Evolutionary conservation across 2,113 vertebrate genomes (phyloP), one percentile per base, ranked within the genome.

Genomic region (Rynchops niger): DNA sequence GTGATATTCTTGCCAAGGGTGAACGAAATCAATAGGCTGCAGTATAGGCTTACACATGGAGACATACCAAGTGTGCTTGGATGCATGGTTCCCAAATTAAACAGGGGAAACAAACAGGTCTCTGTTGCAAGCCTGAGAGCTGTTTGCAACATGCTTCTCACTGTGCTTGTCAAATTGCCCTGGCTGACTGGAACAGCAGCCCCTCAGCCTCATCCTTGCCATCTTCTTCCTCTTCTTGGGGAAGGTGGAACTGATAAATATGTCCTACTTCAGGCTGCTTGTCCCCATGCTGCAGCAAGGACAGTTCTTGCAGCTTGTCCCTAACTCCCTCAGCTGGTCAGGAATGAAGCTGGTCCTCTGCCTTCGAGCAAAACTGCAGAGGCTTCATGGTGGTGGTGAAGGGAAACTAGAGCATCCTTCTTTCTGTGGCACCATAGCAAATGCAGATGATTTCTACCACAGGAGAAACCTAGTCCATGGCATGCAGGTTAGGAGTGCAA

Each of bases 21-120:
- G 82, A 93, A 96, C 71, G 25, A 95, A 96, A 95, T 93, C 95
- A 94, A 95, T 80, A 93, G 90, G 62, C 87, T 94, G 92, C 77
- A 96, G 90, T 87, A 94, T 65, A 94, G 95, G 66, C 84, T 96
- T 94, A 73, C 19, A 0, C 78, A 80, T 69, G 82, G 89, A 94
- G 66, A 79, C 78, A 58, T 80, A 95, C 74, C 88, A 92, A 94
- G 78, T 96, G 86, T 95, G 82, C 93, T 93, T 80, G 93, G 74
- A 95, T 88, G 74, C 87, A 95, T 69, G 96, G 49, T 66, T 97
- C 96, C 87, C 78, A 95, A 90, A 96, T 96, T 96, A 96, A 96
- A 88, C 84, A 96, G 66, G 62, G 78, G n/a, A 96, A 94, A 97
- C 93, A 97, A 96, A 88, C 82, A 93, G 88, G 88, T 84, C 92